Conservation (phyloP, 2,797 vertebrate genomes). For the Tenualosa thibaudeaui region DNA sequence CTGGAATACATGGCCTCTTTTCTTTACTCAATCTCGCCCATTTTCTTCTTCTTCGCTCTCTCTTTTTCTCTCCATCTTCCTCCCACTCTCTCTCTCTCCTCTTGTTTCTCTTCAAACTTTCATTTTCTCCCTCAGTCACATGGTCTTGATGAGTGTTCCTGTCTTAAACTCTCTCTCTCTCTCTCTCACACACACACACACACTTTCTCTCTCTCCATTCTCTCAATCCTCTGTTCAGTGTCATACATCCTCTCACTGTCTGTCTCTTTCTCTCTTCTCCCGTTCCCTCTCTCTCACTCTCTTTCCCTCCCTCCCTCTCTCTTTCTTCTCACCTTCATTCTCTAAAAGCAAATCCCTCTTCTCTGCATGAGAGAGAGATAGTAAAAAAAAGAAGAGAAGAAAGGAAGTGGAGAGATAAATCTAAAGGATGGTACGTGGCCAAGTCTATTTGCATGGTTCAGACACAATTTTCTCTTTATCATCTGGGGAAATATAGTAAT, state of each 20-base stretch:
- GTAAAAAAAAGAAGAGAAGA: background rate
- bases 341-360: slow-evolving; percentile 38
- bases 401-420: background rate
- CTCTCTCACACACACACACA: background rate
- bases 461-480: slow-evolving; percentile 47
- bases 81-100: background rate
- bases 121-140: background rate
- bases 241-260: background rate
- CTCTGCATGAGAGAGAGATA: background rate
- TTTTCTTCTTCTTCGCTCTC: background rate
- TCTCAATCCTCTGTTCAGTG: background rate
- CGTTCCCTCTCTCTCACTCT: slow-evolving; percentile 41
- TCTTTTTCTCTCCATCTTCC: background rate
- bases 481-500: slow-evolving; percentile 48
- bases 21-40: slow-evolving; percentile 41
- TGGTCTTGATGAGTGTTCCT: background rate
- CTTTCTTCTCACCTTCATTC: slow-evolving; percentile 47
- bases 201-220: background rate
- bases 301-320: slow-evolving; percentile 1
- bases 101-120: background rate
- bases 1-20: slow-evolving; percentile 44
- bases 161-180: background rate
- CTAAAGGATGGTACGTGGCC: slow-evolving; percentile 31
- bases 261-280: slow-evolving; percentile 24
- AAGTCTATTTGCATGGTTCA: slow-evolving; percentile 53